Base-by-base conservation (phyloP, 2,797 vertebrate genomes). In the Sebastiscus tertius region DNA sequence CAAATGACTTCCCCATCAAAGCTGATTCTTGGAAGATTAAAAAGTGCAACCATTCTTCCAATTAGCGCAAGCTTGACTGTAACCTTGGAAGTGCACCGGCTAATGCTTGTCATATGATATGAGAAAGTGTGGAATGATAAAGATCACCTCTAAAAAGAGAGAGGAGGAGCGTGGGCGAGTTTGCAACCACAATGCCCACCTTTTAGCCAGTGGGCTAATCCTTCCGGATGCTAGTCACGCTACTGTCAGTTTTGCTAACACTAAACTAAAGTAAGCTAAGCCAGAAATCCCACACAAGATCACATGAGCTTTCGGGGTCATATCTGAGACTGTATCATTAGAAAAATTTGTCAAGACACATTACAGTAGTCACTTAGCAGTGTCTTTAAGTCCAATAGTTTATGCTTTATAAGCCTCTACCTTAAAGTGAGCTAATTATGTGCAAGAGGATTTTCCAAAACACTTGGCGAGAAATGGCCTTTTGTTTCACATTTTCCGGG, bases 101-200 rank as follows among this genome's bases (percentile, higher is more conserved):
- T 94, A 93, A 93, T 90, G 64, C 92, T 60, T 2, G 73, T 90
- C 94, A 92, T 79, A 49, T 94, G 93, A 89, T 61, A 68, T 3
- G 46, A 78, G 73, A 80, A 74, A 88, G 62, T 67, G 68, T 58
- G 75, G 65, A 76, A 75, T 55, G 86, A 86, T 74, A 69, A 75
- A 58, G 83, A 83, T 83, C 74, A 88, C 65, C 87, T 75, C 77
- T 64, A 65, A 36, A 72, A 73, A 56, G 72, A 56, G 8, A 77
- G 60, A 46, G 8, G 14, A 81, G 39, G 31, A 64, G 49, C 18
- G 0, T 14, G 20, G 63, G 42, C 11, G 75, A 70, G 82, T 77
- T 83, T 72, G 62, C 42, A 72, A 81, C 82, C 70, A 75, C 6
- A 85, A 88, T 22, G 36, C 52, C 75, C 68, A 68, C 77, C 76